Percentiles rank a stretch among this genome's conserved stretches.
Evolutionary conservation across 2,888 invertebrate genomes (phyloP).

Genomic region (Cryptocephalus primarius): DNA sequence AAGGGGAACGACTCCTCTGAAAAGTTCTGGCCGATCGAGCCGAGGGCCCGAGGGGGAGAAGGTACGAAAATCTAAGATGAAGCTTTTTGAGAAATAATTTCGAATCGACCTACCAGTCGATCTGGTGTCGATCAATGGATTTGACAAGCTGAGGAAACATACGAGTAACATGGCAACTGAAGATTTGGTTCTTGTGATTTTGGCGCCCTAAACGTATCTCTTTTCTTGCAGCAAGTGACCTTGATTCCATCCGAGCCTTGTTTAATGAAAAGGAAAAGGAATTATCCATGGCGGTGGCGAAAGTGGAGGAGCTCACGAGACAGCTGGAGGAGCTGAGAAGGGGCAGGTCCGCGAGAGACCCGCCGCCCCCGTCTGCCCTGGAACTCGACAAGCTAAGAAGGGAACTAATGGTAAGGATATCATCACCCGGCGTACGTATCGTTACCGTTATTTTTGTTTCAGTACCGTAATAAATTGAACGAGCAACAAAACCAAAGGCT

Average conservation of each 20-base stretch:
- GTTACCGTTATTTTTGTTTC: constrained; percentile 20
- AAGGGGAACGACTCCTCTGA: too few species aligned
- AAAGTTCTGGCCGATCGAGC: too few species aligned
- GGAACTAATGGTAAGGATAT: constrained; percentile 71
- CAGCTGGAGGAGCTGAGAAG: constrained; percentile 86
- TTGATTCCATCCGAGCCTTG: constrained; percentile 89
- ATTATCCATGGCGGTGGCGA: constrained; percentile 90
- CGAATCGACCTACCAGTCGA: too few species aligned
- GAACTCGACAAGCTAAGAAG: constrained; percentile 87
- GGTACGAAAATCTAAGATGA: too few species aligned
- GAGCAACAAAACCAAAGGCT: constrained; percentile 88
- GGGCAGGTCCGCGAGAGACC: constrained; percentile 47
- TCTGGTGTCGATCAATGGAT: too few species aligned
- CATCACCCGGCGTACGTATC: background rate
- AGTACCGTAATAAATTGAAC: constrained; percentile 94
- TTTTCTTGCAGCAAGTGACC: constrained; percentile 70
- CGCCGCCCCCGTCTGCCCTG: constrained; percentile 62
- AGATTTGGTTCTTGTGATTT: too few species aligned
- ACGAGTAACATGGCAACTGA: too few species aligned
- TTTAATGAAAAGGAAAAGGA: constrained; percentile 98
- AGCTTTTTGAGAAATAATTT: too few species aligned
- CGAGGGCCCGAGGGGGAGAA: too few species aligned
- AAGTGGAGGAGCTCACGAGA: constrained; percentile 90
- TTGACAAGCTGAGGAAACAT: too few species aligned
- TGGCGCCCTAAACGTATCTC: too few species aligned